phyloP scores from a whole-genome alignment of 2,113 vertebrate genomes.

The Salvator merianae region DNA sequence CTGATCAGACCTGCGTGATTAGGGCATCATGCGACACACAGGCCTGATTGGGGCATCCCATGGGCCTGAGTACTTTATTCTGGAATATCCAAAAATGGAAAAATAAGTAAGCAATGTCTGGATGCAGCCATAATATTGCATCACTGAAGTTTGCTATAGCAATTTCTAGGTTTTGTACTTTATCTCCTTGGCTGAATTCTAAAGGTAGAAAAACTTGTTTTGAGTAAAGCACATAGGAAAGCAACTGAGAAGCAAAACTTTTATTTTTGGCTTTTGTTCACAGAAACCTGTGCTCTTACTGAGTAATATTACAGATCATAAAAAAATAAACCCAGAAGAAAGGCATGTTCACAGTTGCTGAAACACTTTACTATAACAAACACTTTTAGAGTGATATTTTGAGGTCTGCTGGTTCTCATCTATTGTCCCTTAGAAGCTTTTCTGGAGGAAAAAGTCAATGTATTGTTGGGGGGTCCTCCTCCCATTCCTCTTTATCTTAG shows the following conservation, averaged over 20 bases:
- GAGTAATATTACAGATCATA: constrained; percentile 35
- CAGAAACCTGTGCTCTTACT: constrained; percentile 15
- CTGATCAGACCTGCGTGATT: too few relatives aligned
- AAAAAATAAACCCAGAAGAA: constrained; percentile 29
- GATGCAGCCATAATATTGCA: background rate
- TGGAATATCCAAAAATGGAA: too few relatives aligned
- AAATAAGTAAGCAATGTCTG: too few relatives aligned
- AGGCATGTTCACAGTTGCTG: constrained; percentile 18
- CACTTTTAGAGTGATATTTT: constrained; percentile 35
- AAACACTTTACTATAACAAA: constrained; percentile 33
- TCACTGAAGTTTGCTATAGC: constrained; percentile 25
- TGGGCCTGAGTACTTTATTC: too few relatives aligned
- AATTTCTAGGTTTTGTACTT: constrained; percentile 29
- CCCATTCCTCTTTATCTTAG: constrained; percentile 37
- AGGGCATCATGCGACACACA: too few relatives aligned
- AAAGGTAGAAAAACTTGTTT: background rate
- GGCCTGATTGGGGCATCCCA: too few relatives aligned
- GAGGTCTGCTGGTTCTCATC: constrained; percentile 23
- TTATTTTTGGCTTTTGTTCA: constrained; percentile 32
- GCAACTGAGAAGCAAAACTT: constrained; percentile 39
- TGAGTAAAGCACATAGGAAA: constrained; percentile 44
- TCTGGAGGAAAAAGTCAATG: constrained; percentile 8
- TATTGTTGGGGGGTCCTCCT: constrained; percentile 27
- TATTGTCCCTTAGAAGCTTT: constrained; percentile 42
- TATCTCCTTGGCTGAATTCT: background rate